These are phyloP conservation scores for Turnix velox DNA, from an alignment of 2,113 vertebrate genomes.

Conservation along the genomic window DNA sequence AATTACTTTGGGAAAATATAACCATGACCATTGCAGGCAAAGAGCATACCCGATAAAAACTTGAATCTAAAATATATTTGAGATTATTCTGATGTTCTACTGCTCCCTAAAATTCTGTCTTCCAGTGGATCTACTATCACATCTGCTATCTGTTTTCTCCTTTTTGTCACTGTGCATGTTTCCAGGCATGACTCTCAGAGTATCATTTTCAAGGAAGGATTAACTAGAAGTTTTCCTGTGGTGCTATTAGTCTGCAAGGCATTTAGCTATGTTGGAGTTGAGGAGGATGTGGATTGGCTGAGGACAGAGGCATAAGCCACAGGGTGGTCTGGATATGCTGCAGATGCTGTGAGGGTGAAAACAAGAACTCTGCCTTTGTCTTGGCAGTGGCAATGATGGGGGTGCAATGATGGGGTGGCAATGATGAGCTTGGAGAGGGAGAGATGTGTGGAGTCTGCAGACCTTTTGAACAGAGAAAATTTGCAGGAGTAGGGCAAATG, in stretches of 20 bases:
- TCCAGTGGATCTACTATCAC: background rate
- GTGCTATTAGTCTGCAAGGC: background rate
- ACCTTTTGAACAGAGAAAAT: background rate
- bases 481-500: background rate
- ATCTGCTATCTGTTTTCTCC: background rate
- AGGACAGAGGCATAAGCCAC: background rate
- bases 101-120: background rate
- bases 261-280: background rate
- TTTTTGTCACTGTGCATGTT: background rate
- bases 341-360: background rate
- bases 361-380: background rate
- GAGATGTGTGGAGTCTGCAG: background rate
- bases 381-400: background rate
- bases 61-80: background rate
- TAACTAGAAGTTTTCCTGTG: background rate
- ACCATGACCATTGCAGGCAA: background rate
- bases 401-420: background rate
- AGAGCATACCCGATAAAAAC: background rate
- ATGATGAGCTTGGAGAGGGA: background rate
- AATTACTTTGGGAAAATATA: background rate
- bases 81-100: background rate
- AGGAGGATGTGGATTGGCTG: background rate
- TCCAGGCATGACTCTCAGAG: background rate
- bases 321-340: background rate
- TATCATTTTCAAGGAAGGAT: background rate